A percentile compares a stretch with the other conserved stretches of the same genome.
These are phyloP conservation scores for Phortica magna DNA, from an alignment of 2,888 invertebrate species.

Conservation along the genomic window DNA sequence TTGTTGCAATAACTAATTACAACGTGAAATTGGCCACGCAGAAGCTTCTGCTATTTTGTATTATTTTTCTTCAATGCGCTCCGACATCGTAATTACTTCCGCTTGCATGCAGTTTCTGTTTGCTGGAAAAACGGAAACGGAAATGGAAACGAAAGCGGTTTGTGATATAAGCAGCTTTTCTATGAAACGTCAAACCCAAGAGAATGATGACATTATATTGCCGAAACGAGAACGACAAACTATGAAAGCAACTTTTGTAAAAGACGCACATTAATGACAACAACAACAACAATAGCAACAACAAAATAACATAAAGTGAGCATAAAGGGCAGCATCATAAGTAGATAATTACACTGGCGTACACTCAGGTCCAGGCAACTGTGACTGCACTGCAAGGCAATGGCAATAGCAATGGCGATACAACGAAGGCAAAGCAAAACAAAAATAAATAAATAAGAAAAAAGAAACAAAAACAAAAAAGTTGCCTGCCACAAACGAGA, in stretches of 20 bases:
- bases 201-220: constrained; percentile 55
- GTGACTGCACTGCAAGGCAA: constrained; percentile 10
- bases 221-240: constrained; percentile 45
- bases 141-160: constrained; percentile 35
- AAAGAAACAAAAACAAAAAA: neutral
- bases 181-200: constrained; percentile 59
- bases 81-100: constrained; percentile 60
- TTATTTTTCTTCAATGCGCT: neutral
- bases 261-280: constrained; percentile 53
- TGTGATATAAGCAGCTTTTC: constrained; percentile 63
- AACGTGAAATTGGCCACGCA: constrained; percentile 56
- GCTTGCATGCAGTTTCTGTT: constrained; percentile 67
- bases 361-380: constrained; percentile 13
- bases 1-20: constrained; percentile 63
- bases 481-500: constrained; percentile 15
- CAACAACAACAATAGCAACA: constrained; percentile 34
- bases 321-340: constrained; percentile 50
- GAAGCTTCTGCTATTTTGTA: neutral
- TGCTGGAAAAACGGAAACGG: constrained; percentile 47
- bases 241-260: neutral
- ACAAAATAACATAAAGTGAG: constrained; percentile 8
- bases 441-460: neutral
- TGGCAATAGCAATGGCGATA: neutral
- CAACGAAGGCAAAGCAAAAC: neutral
- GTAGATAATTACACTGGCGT: constrained; percentile 67